Conservation (phyloP, 2,888 invertebrate species). For the Colletes collaris region DNA sequence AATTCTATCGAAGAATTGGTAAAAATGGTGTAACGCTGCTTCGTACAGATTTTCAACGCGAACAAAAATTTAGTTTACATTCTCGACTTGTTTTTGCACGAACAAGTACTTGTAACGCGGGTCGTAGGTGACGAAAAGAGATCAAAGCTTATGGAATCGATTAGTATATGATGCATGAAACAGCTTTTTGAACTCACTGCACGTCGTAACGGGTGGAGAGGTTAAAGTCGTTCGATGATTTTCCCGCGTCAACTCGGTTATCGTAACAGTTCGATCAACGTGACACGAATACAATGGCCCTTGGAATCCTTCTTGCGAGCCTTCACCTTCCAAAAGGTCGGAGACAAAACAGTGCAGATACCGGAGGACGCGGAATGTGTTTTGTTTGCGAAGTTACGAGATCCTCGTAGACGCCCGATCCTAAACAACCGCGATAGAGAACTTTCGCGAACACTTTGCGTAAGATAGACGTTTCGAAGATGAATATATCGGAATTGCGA, state of each 20-base stretch:
- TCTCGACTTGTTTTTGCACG: no score
- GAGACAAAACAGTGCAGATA: background rate
- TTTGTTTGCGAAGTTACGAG: constrained; percentile 7
- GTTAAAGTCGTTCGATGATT: constrained; percentile 49
- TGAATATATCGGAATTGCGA: background rate
- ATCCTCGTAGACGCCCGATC: background rate
- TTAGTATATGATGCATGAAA: no score
- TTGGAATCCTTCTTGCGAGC: constrained; percentile 13
- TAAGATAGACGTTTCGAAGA: constrained; percentile 4
- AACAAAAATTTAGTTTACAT: no score
- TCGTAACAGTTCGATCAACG: constrained; percentile 23
- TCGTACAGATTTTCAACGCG: no score
- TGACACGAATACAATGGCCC: background rate
- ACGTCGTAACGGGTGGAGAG: background rate
- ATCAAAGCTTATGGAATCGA: no score
- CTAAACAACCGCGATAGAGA: background rate
- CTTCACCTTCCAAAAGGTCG: background rate
- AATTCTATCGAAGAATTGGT: no score
- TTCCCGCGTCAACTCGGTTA: constrained; percentile 8
- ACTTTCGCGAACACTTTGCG: background rate
- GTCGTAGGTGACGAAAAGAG: no score
- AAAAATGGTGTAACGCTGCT: no score
- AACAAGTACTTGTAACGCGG: no score
- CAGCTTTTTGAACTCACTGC: no score
- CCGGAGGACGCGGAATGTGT: no score